These are phyloP conservation scores for Pyrrhia umbra DNA, from an alignment of 2,888 invertebrate species.

Conservation along the genomic window DNA sequence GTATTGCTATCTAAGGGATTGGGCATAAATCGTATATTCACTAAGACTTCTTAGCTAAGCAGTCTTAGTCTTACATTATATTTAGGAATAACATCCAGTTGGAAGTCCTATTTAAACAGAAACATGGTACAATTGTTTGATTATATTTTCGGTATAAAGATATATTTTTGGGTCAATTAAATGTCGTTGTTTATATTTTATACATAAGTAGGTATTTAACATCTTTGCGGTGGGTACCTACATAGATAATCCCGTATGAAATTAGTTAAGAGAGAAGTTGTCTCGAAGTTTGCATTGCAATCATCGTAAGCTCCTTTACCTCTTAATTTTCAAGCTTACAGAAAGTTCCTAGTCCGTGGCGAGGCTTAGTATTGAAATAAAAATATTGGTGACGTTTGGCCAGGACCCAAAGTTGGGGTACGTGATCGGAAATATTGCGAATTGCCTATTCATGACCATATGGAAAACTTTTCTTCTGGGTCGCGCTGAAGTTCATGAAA, in stretches of 20 bases:
- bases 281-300: slow-evolving; percentile 14
- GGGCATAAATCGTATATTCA: background rate
- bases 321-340: slow-evolving; percentile 34
- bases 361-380: slow-evolving; percentile 61
- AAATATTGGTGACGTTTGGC: slow-evolving; percentile 77
- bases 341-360: slow-evolving; percentile 23
- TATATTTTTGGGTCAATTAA: background rate
- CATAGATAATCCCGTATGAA: slow-evolving; percentile 12
- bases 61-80: too few species aligned
- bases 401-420: slow-evolving; percentile 75
- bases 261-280: slow-evolving; percentile 27
- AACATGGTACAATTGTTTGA: background rate
- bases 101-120: background rate
- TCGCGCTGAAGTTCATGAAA: slow-evolving; percentile 63
- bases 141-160: background rate
- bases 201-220: background rate
- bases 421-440: slow-evolving; percentile 83
- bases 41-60: background rate
- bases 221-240: slow-evolving; percentile 1
- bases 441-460: slow-evolving; percentile 85
- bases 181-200: background rate
- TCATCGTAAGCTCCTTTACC: slow-evolving; percentile 30
- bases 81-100: background rate
- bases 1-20: slow-evolving; percentile 16
- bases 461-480: slow-evolving; percentile 73